phyloP scores from a whole-genome alignment of 2,113 vertebrate genomes.

The Epinephelus lanceolatus region DNA sequence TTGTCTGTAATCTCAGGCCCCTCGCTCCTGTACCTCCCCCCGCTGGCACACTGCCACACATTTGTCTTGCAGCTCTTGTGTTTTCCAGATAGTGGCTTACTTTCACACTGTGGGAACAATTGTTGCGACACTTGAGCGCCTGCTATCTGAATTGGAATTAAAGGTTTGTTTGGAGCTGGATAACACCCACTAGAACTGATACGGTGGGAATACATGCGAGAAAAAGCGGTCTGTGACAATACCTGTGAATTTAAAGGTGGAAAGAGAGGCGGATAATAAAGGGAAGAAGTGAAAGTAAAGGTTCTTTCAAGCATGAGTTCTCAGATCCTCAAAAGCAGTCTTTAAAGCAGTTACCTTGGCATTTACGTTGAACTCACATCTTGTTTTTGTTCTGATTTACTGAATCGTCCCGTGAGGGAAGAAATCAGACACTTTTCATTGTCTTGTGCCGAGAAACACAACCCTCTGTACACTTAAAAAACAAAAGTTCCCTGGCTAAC shows the following conservation, averaged over 20 bases:
- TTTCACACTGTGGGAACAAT: conserved; percentile 81
- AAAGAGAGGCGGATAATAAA: conserved; percentile 17
- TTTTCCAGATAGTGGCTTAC: conserved; percentile 72
- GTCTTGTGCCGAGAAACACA: conserved; percentile 49
- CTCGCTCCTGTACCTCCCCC: conserved; percentile 60
- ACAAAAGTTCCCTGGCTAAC: conserved; percentile 39
- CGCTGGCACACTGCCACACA: conserved; percentile 73
- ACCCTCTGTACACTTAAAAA: conserved; percentile 5
- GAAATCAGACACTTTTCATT: conserved; percentile 58
- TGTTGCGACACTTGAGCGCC: conserved; percentile 75
- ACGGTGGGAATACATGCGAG: conserved; percentile 65
- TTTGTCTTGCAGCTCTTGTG: conserved; percentile 78
- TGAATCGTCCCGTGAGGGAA: conserved; percentile 16
- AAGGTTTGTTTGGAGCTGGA: conserved; percentile 70
- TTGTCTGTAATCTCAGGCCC: conserved; percentile 76
- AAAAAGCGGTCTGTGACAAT: conserved; percentile 41
- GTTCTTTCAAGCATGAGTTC: conserved; percentile 26
- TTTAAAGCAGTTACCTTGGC: conserved; percentile 28
- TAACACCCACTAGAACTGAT: conserved; percentile 64
- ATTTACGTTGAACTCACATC: conserved; percentile 30
- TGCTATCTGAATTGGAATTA: conserved; percentile 77
- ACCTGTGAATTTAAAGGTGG: conserved; percentile 33
- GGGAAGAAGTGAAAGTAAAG: conserved; percentile 41
- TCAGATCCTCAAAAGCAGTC: conserved; percentile 24
- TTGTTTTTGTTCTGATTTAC: conserved; percentile 49